These are phyloP conservation scores for Parascotia fuliginaria DNA, from an alignment of 2,888 invertebrate species.

Conservation along the genomic window DNA sequence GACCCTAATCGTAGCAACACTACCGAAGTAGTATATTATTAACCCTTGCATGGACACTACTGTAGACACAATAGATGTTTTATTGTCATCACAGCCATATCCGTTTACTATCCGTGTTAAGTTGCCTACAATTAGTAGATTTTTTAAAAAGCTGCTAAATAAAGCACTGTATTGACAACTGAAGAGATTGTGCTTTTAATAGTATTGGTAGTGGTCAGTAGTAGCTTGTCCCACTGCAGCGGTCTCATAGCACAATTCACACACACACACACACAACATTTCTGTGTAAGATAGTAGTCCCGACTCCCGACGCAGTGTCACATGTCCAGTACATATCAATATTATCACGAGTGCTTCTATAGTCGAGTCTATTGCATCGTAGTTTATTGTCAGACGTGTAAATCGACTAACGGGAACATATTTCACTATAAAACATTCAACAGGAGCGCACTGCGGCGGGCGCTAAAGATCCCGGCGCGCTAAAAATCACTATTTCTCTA, in stretches of 20 bases:
- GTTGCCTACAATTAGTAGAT: too few relatives aligned
- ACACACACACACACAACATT: conserved; percentile 36
- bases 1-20: too few relatives aligned
- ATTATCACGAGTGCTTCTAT: conserved; percentile 17
- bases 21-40: too few relatives aligned
- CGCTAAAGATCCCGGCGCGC: conserved; percentile 21
- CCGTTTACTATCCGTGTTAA: too few relatives aligned
- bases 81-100: too few relatives aligned
- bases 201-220: not conserved
- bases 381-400: conserved; percentile 37
- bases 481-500: conserved; percentile 37
- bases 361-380: conserved; percentile 15
- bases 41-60: too few relatives aligned
- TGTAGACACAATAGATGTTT: too few relatives aligned
- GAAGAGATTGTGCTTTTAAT: too few relatives aligned
- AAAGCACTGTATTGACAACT: too few relatives aligned
- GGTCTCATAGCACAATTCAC: conserved; percentile 38
- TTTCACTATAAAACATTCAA: conserved; percentile 32
- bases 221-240: conserved; percentile 8
- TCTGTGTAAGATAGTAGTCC: conserved; percentile 25
- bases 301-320: conserved; percentile 26
- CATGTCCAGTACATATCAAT: conserved; percentile 19
- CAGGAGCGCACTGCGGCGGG: not conserved
- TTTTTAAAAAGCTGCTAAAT: too few relatives aligned
- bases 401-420: conserved; percentile 34